Conservation (phyloP, 2,797 vertebrate genomes). For the Gallinago nigripennis region DNA sequence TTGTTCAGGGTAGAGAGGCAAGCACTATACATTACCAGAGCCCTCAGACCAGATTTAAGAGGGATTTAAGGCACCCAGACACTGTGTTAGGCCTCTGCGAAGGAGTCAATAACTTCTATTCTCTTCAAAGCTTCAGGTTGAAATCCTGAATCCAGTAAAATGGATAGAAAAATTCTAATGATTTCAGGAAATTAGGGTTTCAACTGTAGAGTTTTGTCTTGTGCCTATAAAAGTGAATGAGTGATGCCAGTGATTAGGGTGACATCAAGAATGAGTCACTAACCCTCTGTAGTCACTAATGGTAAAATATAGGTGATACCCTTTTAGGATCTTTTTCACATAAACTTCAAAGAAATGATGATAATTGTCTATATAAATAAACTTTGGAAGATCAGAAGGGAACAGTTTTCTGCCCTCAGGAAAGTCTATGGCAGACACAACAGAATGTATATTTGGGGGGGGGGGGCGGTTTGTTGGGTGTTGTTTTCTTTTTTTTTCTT, state of each 20-base stretch:
- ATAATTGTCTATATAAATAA: constrained; percentile 15
- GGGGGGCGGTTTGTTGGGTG: neutral
- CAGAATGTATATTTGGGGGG: neutral
- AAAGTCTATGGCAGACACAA: neutral
- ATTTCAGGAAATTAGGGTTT: neutral
- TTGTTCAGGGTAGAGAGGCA: neutral
- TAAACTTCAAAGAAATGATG: neutral
- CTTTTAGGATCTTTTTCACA: neutral
- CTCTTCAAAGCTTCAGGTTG: neutral
- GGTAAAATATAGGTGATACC: neutral
- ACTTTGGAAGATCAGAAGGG: neutral
- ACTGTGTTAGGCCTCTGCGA: neutral
- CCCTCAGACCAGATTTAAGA: neutral
- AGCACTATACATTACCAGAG: neutral
- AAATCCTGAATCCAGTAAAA: neutral
- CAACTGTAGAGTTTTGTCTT: neutral
- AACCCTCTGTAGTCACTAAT: neutral
- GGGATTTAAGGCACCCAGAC: neutral
- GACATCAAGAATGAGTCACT: constrained; percentile 4
- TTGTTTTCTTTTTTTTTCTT: neutral
- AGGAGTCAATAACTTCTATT: neutral
- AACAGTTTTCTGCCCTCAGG: neutral
- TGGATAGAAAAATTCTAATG: neutral
- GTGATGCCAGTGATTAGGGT: neutral
- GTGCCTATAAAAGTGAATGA: neutral